These are phyloP conservation scores for Scaptomyza hsui DNA, from an alignment of 1,140 invertebrate species.

Conservation along the genomic window DNA sequence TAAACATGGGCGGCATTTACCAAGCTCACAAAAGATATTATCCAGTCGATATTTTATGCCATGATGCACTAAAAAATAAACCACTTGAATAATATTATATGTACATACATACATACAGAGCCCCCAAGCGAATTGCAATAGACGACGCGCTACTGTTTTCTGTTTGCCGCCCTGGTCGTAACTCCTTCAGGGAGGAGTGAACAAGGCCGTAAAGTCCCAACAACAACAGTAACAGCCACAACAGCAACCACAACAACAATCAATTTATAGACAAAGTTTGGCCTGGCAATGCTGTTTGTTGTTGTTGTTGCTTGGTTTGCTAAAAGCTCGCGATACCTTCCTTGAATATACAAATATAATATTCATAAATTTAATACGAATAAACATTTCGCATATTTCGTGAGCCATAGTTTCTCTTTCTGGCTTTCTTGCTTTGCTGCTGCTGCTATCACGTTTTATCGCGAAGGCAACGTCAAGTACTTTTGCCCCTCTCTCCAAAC, in stretches of 20 bases:
- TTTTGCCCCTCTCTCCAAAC: slow-evolving; percentile 11
- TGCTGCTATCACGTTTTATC: slow-evolving; percentile 58
- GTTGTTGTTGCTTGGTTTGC: slow-evolving; percentile 16
- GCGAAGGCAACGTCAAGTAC: slow-evolving; percentile 66
- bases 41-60: slow-evolving; percentile 64
- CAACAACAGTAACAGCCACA: slow-evolving; percentile 7
- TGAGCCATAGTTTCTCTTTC: slow-evolving; percentile 49
- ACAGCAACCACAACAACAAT: slow-evolving; percentile 28
- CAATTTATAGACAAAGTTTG: slow-evolving; percentile 29
- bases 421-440: neutral
- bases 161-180: neutral
- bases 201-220: slow-evolving; percentile 49
- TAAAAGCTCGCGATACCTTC: slow-evolving; percentile 45
- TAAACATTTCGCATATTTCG: slow-evolving; percentile 77
- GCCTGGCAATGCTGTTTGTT: slow-evolving; percentile 32
- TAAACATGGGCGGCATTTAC: neutral
- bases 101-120: neutral
- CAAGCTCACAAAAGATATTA: slow-evolving; percentile 4
- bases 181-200: slow-evolving; percentile 19
- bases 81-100: slow-evolving; percentile 64
- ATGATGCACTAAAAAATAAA: slow-evolving; percentile 60
- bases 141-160: slow-evolving; percentile 46
- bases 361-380: slow-evolving; percentile 80
- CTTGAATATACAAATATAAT: slow-evolving; percentile 65
- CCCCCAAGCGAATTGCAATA: slow-evolving; percentile 63